A percentile compares a stretch with the other conserved stretches of the same genome.
Conservation (phyloP, 1,140 invertebrate genomes). For the Bicyclus anynana region DNA sequence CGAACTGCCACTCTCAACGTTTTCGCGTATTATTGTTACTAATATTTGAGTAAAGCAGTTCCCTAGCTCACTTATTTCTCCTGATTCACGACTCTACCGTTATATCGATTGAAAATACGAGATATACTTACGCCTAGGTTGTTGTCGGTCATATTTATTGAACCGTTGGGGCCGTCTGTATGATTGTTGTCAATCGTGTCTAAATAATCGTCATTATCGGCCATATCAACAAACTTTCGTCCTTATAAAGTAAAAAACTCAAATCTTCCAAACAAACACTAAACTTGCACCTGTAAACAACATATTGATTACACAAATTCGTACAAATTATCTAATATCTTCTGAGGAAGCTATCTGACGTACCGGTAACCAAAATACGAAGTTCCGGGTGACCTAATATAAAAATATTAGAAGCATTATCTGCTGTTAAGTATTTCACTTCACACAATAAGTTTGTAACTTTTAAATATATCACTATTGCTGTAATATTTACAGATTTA, state of each 20-base stretch:
- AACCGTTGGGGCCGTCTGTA: constrained; percentile 78
- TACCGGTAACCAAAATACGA: constrained; percentile 71
- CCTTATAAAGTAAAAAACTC: constrained; percentile 42
- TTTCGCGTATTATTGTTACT: no score
- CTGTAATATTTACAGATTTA: constrained; percentile 58
- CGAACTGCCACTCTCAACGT: no score
- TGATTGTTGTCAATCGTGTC: constrained; percentile 77
- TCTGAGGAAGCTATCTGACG: constrained; percentile 51
- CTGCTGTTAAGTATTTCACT: constrained; percentile 19
- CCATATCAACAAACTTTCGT: constrained; percentile 67
- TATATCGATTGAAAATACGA: neutral
- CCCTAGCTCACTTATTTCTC: no score
- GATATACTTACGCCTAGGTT: constrained; percentile 62
- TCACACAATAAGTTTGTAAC: constrained; percentile 29
- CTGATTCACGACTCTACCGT: no score
- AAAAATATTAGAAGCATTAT: constrained; percentile 50
- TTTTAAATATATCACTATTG: constrained; percentile 41
- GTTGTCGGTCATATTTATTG: constrained; percentile 70
- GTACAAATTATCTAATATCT: constrained; percentile 27
- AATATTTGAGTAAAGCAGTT: no score
- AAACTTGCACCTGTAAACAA: constrained; percentile 34
- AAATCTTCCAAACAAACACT: constrained; percentile 31
- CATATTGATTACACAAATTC: constrained; percentile 17
- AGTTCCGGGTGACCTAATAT: constrained; percentile 45
- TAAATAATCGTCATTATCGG: constrained; percentile 80